These are phyloP conservation scores for Daboia siamensis DNA, from an alignment of 2,113 vertebrate species.

Conservation along the genomic window DNA sequence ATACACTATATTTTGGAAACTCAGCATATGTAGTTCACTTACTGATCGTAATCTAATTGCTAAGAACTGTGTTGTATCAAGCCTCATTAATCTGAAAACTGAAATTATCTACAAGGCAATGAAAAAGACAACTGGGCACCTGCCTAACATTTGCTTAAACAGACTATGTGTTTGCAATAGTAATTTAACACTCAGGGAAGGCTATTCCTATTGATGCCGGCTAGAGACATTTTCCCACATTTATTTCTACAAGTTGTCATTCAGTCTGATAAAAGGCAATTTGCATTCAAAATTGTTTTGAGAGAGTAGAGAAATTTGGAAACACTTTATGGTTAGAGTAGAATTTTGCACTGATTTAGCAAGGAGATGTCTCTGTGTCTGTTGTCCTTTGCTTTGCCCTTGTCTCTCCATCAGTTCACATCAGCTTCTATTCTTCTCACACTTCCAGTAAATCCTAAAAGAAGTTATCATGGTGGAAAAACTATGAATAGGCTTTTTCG, in stretches of 20 bases:
- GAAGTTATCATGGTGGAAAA: neutral
- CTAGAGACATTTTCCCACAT: neutral
- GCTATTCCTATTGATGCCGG: neutral
- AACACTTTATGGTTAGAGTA: neutral
- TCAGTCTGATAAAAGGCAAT: neutral
- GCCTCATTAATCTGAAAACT: slow-evolving; percentile 39
- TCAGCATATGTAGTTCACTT: slow-evolving; percentile 29
- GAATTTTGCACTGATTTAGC: neutral
- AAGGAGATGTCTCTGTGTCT: neutral
- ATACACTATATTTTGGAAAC: slow-evolving; percentile 28
- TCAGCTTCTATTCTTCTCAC: neutral
- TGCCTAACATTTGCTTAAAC: neutral
- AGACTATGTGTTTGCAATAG: neutral
- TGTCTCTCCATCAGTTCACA: neutral
- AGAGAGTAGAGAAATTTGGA: neutral
- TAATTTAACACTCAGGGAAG: neutral
- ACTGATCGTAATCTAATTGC: slow-evolving; percentile 50
- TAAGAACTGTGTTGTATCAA: slow-evolving; percentile 50
- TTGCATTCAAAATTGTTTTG: neutral
- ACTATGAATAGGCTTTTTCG: neutral
- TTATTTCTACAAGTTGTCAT: neutral
- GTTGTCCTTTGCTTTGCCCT: neutral
- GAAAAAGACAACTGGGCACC: neutral
- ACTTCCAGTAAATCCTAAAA: neutral
- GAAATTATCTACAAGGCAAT: slow-evolving; percentile 13